These are phyloP conservation scores for Euphonia xanthogaster DNA, from an alignment of 2,797 vertebrate genomes.

Conservation along the genomic window DNA sequence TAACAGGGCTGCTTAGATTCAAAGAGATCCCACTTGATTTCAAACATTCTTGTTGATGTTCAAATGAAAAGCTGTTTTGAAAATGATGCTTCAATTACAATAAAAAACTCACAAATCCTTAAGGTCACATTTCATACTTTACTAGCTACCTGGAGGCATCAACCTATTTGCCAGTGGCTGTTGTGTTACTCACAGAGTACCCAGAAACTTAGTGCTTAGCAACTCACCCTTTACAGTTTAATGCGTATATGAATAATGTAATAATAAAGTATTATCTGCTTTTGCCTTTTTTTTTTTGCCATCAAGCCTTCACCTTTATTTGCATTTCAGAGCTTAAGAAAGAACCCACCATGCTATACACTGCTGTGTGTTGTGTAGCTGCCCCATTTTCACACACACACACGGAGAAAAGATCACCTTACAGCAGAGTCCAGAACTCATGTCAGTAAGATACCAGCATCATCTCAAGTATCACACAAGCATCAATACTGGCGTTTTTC, in stretches of 20 bases:
- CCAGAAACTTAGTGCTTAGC: not conserved
- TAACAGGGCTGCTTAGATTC: not conserved
- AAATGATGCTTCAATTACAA: not conserved
- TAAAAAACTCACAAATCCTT: fast-evolving
- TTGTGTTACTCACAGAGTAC: not conserved
- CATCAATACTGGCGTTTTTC: not conserved
- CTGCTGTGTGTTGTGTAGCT: not conserved
- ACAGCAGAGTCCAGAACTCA: not conserved
- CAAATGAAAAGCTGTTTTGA: not conserved
- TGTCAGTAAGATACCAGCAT: not conserved
- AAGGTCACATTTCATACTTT: not conserved
- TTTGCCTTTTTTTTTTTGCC: not conserved
- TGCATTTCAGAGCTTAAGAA: not conserved
- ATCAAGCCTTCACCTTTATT: not conserved
- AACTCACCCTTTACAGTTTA: not conserved
- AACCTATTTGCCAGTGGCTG: not conserved
- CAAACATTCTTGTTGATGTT: not conserved
- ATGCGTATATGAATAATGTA: not conserved
- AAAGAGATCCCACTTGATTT: not conserved
- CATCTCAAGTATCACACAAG: not conserved
- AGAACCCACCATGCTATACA: not conserved
- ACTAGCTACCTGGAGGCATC: not conserved
- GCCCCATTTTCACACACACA: not conserved
- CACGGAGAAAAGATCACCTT: fast-evolving
- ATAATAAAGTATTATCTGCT: not conserved